Base-by-base conservation (phyloP, 1,140 invertebrate species). In the Drosophila novamexicana region DNA sequence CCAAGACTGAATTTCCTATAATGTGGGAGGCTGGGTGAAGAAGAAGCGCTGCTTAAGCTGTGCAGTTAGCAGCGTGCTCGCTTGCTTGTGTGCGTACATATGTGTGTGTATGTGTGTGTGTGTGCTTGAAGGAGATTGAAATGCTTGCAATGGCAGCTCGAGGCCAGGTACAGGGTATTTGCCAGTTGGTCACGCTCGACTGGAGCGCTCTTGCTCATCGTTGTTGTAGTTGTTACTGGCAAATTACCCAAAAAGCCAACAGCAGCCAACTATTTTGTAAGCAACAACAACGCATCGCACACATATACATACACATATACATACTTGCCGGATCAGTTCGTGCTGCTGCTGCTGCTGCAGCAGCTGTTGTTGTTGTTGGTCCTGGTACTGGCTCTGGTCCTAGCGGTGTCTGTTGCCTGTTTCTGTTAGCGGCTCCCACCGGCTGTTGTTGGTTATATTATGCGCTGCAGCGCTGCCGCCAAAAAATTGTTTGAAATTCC, bases 401-500 rank as follows among this genome's bases (percentile, higher is more conserved):
- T 39, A 37, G 36, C 34, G 9, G 2, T 22, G 22, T 6, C 49
- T 50, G 22, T 22, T 50, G 47, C 10, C 47, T 32, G 22, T 22
- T 36, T 34, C 50, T 52, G 50, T 52, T 52, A 34, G 62, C 62
- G 54, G 47, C 10, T 16, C 32, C n/a, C 6, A 0, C 52, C 34
- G 12, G 32, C 52, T 22, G 36, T 56, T 54, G 53, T 16, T 45
- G 44, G 16, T 29, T 29, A 52, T 52, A 42, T 65, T 49, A 53
- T 63, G 52, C 44, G 53, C 72, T 52, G 58, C 67, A 71, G 34
- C 47, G 61, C 73, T 53, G 67, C 44, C 59, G 59, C 59, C 58
- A 81, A 75, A 86, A 89, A 88, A 88, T 77, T 83, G 83, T 84
- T 89, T 83, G 84, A 88, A 88, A 89, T 88, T 88, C 83, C 77